Conservation (phyloP, 2,797 vertebrate species). For the Acropternis orthonyx region DNA sequence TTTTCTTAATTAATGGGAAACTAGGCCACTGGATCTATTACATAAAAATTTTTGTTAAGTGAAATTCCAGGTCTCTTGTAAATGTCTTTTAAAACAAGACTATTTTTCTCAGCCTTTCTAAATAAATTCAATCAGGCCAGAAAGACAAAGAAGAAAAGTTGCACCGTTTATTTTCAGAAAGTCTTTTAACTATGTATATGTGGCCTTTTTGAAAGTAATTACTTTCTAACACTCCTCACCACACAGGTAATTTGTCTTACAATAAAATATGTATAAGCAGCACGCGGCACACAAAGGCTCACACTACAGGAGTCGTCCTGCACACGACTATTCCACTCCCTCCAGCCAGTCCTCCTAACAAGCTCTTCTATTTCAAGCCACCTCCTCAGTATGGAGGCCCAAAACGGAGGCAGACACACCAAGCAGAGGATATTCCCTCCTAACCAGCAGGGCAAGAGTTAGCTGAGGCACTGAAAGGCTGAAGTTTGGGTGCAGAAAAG, state of each 20-base stretch:
- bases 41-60: constrained; percentile 24
- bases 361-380: neutral
- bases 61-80: constrained; percentile 33
- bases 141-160: neutral
- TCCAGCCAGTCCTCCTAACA: neutral
- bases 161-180: neutral
- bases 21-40: constrained; percentile 44
- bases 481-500: neutral
- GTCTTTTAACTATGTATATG: neutral
- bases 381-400: neutral
- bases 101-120: constrained; percentile 27
- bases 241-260: constrained; percentile 24
- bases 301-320: neutral
- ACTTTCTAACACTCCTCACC: neutral
- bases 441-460: neutral
- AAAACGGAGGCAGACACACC: rapidly evolving
- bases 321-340: neutral
- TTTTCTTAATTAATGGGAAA: constrained; percentile 52
- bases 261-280: constrained; percentile 24
- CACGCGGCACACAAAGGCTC: neutral
- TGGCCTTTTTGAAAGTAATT: constrained; percentile 29
- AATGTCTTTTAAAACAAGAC: constrained; percentile 36
- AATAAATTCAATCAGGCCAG: neutral
- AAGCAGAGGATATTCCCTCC: neutral
- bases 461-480: neutral